A percentile compares a stretch with the other conserved stretches of the same genome.
Evolutionary conservation across 2,888 invertebrate genomes (phyloP).

Genomic region (Caenorhabditis sp.): DNA sequence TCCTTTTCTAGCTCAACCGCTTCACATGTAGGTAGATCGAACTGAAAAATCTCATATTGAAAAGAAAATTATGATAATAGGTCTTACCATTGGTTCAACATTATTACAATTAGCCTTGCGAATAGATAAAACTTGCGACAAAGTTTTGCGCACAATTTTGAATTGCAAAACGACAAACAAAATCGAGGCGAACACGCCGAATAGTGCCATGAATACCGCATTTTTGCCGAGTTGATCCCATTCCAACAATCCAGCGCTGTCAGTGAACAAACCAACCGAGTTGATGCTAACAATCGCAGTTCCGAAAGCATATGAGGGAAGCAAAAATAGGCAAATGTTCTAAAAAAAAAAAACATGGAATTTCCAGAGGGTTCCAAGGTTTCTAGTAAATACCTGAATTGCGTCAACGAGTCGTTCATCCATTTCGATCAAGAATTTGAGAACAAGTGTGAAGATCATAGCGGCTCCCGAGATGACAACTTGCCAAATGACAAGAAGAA

Average conservation of each 20-base stretch:
- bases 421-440: conserved; percentile 17
- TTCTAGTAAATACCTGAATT: neutral
- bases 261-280: conserved; percentile 9
- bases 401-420: conserved; percentile 3
- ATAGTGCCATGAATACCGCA: conserved; percentile 49
- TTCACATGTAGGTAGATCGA: conserved; percentile 17
- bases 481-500: conserved; percentile 56
- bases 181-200: conserved; percentile 51
- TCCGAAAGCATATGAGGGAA: conserved; percentile 51
- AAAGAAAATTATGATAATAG: too few relatives aligned
- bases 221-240: conserved; percentile 48
- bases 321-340: conserved; percentile 35
- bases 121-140: conserved; percentile 32
- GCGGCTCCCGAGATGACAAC: conserved; percentile 49
- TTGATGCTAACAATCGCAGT: conserved; percentile 39
- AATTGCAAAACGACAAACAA: conserved; percentile 54
- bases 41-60: conserved; percentile 6
- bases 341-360: conserved; percentile 8
- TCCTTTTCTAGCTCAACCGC: conserved; percentile 21
- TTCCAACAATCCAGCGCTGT: conserved; percentile 14
- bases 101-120: conserved; percentile 20
- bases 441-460: conserved; percentile 22
- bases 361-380: too few relatives aligned
- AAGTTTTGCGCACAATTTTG: conserved; percentile 22
- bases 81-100: conserved; percentile 24